Percentiles rank a stretch among this genome's conserved stretches.
Evolutionary conservation across 2,113 vertebrate genomes (phyloP).

Genomic region (Motacilla alba): DNA sequence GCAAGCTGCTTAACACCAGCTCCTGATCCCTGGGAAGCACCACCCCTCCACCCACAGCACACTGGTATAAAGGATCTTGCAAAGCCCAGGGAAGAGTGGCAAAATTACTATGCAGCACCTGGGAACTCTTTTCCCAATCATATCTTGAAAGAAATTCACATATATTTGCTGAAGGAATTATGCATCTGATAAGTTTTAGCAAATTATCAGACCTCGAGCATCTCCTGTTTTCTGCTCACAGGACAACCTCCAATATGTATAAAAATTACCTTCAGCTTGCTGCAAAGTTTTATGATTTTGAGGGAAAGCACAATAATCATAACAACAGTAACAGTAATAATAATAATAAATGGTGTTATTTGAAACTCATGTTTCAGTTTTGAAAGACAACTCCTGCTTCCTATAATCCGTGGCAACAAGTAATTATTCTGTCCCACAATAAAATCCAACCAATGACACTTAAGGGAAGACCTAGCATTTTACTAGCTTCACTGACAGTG

Average conservation of each 20-base stretch:
- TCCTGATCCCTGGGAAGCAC: not conserved
- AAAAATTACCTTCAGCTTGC: not conserved
- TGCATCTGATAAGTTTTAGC: not conserved
- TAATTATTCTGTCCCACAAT: not conserved
- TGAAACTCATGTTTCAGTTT: not conserved
- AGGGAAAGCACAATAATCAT: not conserved
- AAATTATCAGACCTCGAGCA: not conserved
- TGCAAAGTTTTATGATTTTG: not conserved
- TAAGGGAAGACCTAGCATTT: not conserved
- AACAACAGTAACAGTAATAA: not conserved
- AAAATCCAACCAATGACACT: not conserved
- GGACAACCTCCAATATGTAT: not conserved
- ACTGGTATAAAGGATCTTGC: rapidly evolving
- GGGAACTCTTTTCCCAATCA: not conserved
- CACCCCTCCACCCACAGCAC: not conserved
- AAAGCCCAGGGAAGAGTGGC: not conserved
- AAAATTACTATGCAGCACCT: not conserved
- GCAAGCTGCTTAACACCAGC: not conserved
- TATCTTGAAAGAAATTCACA: not conserved
- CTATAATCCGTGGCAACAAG: not conserved
- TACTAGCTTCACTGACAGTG: not conserved
- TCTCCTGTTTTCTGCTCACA: not conserved
- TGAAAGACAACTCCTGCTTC: not conserved
- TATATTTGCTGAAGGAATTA: not conserved
- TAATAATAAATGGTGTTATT: not conserved